These are phyloP conservation scores for Dipodomys merriami DNA, from an alignment of 2,113 vertebrate genomes.

Conservation along the genomic window DNA sequence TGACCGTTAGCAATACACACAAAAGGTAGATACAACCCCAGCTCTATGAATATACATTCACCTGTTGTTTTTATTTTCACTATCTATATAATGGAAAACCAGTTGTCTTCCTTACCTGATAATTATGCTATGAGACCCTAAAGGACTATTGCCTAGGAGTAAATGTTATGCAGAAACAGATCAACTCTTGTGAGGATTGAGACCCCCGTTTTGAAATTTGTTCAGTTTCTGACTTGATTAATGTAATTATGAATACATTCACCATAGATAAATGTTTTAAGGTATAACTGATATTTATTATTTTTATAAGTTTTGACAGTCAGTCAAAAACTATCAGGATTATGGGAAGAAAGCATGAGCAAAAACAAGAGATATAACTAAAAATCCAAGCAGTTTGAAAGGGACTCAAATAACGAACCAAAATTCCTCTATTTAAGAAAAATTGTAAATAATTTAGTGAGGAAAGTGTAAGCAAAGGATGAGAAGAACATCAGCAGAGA, in stretches of 20 bases:
- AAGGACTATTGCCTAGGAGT: neutral
- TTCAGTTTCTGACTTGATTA: neutral
- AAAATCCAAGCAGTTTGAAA: neutral
- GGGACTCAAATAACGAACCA: neutral
- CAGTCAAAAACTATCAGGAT: neutral
- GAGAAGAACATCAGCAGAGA: neutral
- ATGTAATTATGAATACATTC: conserved; percentile 22
- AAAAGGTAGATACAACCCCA: neutral
- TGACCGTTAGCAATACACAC: too few species aligned
- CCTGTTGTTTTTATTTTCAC: neutral
- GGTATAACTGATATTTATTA: neutral
- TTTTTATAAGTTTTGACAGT: conserved; percentile 35
- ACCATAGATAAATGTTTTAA: neutral
- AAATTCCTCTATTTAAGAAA: conserved; percentile 5
- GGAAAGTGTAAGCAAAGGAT: neutral
- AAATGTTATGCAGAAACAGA: neutral
- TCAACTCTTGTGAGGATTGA: neutral
- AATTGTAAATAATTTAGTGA: conserved; percentile 20
- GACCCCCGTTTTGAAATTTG: neutral
- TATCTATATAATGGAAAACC: conserved; percentile 39
- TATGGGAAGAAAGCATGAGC: neutral
- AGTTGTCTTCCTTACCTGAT: conserved; percentile 7
- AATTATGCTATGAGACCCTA: neutral
- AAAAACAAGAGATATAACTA: conserved; percentile 20
- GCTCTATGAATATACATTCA: conserved; percentile 27